Evolutionary conservation across 2,888 invertebrate genomes (phyloP).

Genomic region (Neoaliturus tenellus): DNA sequence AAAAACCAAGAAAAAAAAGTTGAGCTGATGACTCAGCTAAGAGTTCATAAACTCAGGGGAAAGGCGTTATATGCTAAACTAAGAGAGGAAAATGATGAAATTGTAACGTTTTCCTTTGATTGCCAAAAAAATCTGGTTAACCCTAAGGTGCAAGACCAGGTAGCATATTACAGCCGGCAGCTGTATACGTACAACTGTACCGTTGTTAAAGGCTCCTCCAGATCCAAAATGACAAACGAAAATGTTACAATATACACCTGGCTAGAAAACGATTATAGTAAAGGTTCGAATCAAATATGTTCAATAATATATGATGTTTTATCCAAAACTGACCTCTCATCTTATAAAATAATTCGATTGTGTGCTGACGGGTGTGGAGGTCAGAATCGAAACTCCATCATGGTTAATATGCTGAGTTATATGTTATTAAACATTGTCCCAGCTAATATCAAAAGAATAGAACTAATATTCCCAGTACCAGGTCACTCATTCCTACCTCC

Average conservation of each 20-base stretch:
- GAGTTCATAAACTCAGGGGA: slow-evolving; percentile 55
- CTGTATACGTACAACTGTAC: slow-evolving; percentile 29
- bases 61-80: slow-evolving; percentile 50
- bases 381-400: slow-evolving; percentile 41
- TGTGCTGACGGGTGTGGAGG: slow-evolving; percentile 37
- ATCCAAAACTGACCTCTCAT: neutral
- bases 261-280: slow-evolving; percentile 36
- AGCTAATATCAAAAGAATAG: slow-evolving; percentile 58
- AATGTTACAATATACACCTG: slow-evolving; percentile 50
- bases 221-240: neutral
- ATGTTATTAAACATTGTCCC: slow-evolving; percentile 44
- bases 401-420: slow-evolving; percentile 34
- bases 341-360: slow-evolving; percentile 29
- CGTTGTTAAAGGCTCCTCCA: slow-evolving; percentile 40
- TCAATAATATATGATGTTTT: slow-evolving; percentile 38
- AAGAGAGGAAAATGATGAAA: slow-evolving; percentile 51
- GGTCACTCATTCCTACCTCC: slow-evolving; percentile 68
- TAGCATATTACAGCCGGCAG: slow-evolving; percentile 46
- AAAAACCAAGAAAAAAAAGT: slow-evolving; percentile 9
- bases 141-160: slow-evolving; percentile 49
- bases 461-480: slow-evolving; percentile 66
- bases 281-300: slow-evolving; percentile 9
- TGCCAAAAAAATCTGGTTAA: slow-evolving; percentile 13
- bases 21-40: slow-evolving; percentile 45
- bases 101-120: slow-evolving; percentile 51